Evolutionary conservation across 2,797 vertebrate genomes (phyloP).

Genomic region (Chelonia mydas): DNA sequence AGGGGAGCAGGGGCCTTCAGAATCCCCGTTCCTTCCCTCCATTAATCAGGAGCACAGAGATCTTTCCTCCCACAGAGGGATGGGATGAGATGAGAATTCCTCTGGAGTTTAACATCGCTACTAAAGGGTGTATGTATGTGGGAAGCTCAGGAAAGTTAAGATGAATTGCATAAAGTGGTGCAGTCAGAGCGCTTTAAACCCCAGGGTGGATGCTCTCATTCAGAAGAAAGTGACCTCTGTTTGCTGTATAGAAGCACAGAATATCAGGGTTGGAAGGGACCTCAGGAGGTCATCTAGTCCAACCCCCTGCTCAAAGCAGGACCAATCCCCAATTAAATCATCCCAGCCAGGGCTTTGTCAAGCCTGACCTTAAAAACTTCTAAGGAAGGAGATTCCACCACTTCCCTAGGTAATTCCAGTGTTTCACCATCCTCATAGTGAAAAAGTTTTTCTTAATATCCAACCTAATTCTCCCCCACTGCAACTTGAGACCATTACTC

Average conservation of each 20-base stretch:
- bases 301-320: too few relatives aligned
- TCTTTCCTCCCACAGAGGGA: background rate
- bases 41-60: background rate
- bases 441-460: too few relatives aligned
- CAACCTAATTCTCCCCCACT: too few relatives aligned
- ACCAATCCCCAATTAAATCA: too few relatives aligned
- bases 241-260: background rate
- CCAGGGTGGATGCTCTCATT: fast-evolving
- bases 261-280: too few relatives aligned
- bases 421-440: too few relatives aligned
- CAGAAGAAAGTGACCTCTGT: background rate
- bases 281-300: too few relatives aligned
- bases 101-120: background rate
- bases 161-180: background rate
- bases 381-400: too few relatives aligned
- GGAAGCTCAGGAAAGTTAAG: background rate
- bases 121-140: background rate
- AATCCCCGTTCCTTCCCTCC: background rate
- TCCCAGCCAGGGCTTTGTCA: too few relatives aligned
- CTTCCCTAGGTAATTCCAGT: too few relatives aligned
- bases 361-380: too few relatives aligned
- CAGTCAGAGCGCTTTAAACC: background rate
- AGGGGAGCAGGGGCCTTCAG: background rate
- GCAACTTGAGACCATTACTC: too few relatives aligned
- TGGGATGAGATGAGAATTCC: background rate